A percentile compares a stretch with the other conserved stretches of the same genome.
Evolutionary conservation across 2,888 invertebrate genomes (phyloP).

Genomic region (Anarsia innoxiella): DNA sequence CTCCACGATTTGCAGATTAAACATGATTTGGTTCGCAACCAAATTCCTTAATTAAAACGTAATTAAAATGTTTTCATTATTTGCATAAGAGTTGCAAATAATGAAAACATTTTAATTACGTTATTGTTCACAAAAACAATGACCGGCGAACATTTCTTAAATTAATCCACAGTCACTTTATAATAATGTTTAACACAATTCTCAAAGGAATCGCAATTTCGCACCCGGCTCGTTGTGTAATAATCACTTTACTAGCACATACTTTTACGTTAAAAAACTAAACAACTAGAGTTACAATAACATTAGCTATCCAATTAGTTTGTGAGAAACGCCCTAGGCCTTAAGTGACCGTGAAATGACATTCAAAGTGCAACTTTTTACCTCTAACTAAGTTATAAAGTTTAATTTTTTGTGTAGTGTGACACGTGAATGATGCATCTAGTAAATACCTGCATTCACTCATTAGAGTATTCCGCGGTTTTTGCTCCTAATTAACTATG

Average conservation of each 20-base stretch:
- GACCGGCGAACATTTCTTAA: conserved; percentile 13
- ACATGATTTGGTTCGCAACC: conserved; percentile 11
- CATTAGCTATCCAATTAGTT: conserved; percentile 21
- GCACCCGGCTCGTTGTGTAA: conserved; percentile 14
- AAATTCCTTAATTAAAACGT: too few species aligned
- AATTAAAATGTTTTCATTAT: conserved; percentile 9
- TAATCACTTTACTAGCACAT: conserved; percentile 1
- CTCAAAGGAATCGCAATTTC: conserved; percentile 16
- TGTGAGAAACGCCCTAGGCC: conserved; percentile 20
- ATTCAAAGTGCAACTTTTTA: conserved; percentile 26
- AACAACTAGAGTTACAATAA: conserved; percentile 8
- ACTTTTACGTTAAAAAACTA: conserved; percentile 10
- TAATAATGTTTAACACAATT: conserved; percentile 16
- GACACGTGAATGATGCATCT: conserved; percentile 30
- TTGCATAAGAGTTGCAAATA: conserved; percentile 10
- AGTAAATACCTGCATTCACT: conserved; percentile 28
- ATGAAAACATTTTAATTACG: conserved; percentile 14
- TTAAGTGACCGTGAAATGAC: conserved; percentile 58
- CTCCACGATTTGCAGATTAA: conserved; percentile 5
- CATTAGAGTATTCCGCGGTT: conserved; percentile 27
- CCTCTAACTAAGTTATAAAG: too few species aligned
- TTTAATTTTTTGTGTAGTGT: conserved; percentile 25
- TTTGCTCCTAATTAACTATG: conserved; percentile 30
- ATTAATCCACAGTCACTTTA: conserved; percentile 16
- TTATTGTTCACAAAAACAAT: conserved; percentile 16